Evolutionary conservation across 2,797 vertebrate species (phyloP).

Genomic region (Pyrocephalus nanus): DNA sequence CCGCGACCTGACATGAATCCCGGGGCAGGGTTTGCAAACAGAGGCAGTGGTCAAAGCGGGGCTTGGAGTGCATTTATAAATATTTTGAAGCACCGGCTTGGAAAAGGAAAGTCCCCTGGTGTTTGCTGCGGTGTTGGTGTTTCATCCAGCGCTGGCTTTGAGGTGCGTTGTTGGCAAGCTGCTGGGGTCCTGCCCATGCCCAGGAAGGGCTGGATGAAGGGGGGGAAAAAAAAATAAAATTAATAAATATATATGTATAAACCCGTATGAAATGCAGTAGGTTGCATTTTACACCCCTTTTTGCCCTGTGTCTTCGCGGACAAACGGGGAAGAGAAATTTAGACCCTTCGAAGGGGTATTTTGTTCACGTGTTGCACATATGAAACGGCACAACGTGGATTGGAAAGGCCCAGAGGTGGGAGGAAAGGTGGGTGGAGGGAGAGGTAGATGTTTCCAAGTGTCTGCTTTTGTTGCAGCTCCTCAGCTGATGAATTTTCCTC

Average conservation of each 20-base stretch:
- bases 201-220: background rate
- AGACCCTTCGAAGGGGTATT: background rate
- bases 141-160: background rate
- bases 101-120: slow-evolving; percentile 24
- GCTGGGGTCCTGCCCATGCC: background rate
- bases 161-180: background rate
- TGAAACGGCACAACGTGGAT: background rate
- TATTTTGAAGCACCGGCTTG: background rate
- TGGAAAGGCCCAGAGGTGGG: background rate
- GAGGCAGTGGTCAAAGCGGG: background rate
- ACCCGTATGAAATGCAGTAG: background rate
- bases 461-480: background rate
- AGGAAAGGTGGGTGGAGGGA: background rate
- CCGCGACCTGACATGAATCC: background rate
- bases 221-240: too few species aligned
- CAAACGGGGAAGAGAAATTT: rapidly evolving
- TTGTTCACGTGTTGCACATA: rapidly evolving
- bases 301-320: background rate
- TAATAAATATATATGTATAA: background rate
- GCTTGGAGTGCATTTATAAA: background rate
- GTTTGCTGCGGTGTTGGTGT: background rate
- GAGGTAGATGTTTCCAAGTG: background rate
- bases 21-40: slow-evolving; percentile 46
- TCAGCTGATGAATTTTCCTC: background rate
- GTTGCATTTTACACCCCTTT: rapidly evolving